Base-by-base conservation (phyloP, 1,140 invertebrate genomes). In the Sipha flava region DNA sequence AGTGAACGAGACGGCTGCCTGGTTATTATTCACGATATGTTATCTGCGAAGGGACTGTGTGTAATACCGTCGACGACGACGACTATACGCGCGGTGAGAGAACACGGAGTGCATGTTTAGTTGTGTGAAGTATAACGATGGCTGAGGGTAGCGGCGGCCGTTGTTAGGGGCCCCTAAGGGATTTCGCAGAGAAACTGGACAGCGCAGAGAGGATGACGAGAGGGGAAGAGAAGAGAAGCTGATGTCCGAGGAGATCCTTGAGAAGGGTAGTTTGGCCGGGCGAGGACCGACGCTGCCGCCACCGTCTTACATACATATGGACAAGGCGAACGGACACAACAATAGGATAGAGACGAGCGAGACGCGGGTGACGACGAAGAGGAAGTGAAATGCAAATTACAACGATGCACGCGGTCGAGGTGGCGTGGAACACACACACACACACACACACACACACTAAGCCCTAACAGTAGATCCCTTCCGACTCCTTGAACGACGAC, bases 361-460 rank as follows among this genome's bases (percentile, higher is more conserved):
- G n/a, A n/a, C 47, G 47, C 9, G 37, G 9, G 3, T 9, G 54
- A 45, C 21, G 57, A 80, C 40, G 70, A 45, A 64, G 77, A 80
- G 80, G 62, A 68, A 80, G 80, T 34, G 80, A 80, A 80, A 80
- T 80, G 80, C 80, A 80, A 80, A 80, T 80, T 80, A 80, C 80
- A 75, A 77, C 70, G 72, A 80, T 57, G 62, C 57, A 54, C 49
- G 52, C 49, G 73, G 73, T 40, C 52, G 73, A 77, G 73, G 73
- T 77, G 73, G 73, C 73, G 29, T 21, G 16, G 34, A 52, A 18
- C 57, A 75, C 49, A 75, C 31, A 57, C 72, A 21, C 47, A 37
- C 72, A 73, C 68, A 49, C 68, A 70, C 66, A 70, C 64, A 68
- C 59, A 64, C 59, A n/a, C 62, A 34, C 43, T 52, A 49, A 75